A percentile compares a stretch with the other conserved stretches of the same genome.
Evolutionary conservation across 2,113 vertebrate genomes (phyloP).

Genomic region (Cettia cetti): DNA sequence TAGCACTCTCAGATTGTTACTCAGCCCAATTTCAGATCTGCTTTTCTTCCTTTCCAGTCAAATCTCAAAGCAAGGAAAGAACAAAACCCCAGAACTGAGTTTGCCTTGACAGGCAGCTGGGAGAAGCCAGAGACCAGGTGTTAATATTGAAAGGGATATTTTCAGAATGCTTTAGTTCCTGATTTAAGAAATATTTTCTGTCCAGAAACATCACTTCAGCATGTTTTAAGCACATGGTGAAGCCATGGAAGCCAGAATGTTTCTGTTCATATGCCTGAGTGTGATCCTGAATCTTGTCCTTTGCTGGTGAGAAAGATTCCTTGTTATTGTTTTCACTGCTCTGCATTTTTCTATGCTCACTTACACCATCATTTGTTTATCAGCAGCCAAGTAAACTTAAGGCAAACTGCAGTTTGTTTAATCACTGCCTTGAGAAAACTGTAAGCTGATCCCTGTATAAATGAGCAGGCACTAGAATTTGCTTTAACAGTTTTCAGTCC

Average conservation of each 20-base stretch:
- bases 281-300: background rate
- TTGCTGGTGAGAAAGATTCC: background rate
- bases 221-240: background rate
- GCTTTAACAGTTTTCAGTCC: constrained; percentile 31
- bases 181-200: background rate
- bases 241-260: background rate
- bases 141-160: background rate
- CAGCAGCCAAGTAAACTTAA: background rate
- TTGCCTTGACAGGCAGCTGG: background rate
- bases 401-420: constrained; percentile 13
- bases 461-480: constrained; percentile 12
- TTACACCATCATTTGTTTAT: constrained; percentile 7
- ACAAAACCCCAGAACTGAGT: background rate
- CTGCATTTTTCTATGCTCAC: background rate
- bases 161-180: background rate
- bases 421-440: constrained; percentile 49
- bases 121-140: background rate
- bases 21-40: background rate
- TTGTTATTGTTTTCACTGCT: background rate
- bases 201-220: background rate
- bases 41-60: background rate
- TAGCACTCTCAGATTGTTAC: background rate
- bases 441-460: constrained; percentile 28
- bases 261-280: background rate
- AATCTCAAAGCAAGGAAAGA: background rate